These are phyloP conservation scores for Reticulitermes speratus DNA, from an alignment of 1,140 invertebrate species.

Conservation along the genomic window DNA sequence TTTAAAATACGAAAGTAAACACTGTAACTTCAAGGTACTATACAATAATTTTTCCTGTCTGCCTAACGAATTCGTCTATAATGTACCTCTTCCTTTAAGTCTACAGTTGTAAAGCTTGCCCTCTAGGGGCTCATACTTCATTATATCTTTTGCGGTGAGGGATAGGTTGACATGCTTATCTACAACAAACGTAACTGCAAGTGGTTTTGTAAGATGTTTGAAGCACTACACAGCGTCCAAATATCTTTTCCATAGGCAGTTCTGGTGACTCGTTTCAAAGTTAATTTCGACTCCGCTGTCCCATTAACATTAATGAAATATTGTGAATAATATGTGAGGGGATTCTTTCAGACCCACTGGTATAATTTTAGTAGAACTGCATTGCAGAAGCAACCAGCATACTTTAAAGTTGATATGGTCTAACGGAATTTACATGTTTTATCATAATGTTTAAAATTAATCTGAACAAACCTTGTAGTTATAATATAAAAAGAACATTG, in stretches of 20 bases:
- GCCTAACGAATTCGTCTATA: neutral
- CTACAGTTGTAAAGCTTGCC: neutral
- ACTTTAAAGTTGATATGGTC: neutral
- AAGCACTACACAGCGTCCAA: neutral
- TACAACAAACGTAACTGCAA: neutral
- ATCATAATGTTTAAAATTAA: too few relatives aligned
- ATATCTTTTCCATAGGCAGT: neutral
- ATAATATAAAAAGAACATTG: neutral
- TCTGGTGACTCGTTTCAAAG: neutral
- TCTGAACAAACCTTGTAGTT: too few relatives aligned
- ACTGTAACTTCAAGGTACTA: too few relatives aligned
- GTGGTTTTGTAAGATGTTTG: neutral
- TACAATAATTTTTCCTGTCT: too few relatives aligned
- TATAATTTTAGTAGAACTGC: slow-evolving; percentile 29
- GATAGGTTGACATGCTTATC: neutral
- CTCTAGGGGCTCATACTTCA: neutral
- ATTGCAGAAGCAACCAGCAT: neutral
- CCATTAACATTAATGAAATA: slow-evolving; percentile 30
- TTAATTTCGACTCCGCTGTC: neutral
- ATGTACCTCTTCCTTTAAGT: neutral
- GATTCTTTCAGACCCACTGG: slow-evolving; percentile 1
- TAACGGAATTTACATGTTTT: neutral
- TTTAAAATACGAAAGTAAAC: too few relatives aligned
- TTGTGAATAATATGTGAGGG: slow-evolving; percentile 23
- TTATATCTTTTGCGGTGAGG: neutral